phyloP scores from a whole-genome alignment of 2,113 vertebrate species.

The Cisticola juncidis region DNA sequence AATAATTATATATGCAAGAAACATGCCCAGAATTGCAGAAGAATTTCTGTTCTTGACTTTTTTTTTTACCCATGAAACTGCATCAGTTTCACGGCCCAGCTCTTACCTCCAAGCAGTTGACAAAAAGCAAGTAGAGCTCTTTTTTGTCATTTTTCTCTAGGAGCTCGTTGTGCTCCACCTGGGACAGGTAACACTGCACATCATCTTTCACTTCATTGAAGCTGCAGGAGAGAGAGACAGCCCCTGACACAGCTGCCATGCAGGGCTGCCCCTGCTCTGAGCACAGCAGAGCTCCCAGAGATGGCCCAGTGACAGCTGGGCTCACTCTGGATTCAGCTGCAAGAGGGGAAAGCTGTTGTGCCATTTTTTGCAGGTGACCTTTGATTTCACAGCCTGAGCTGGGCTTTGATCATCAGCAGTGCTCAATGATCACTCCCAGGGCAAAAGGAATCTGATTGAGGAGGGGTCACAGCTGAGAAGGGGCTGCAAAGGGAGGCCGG shows the following conservation, averaged over 20 bases:
- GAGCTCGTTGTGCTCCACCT: slow-evolving; percentile 77
- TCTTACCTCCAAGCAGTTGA: slow-evolving; percentile 79
- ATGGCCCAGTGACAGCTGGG: accelerated
- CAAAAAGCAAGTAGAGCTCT: slow-evolving; percentile 86
- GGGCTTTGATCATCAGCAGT: background rate
- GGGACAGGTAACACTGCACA: slow-evolving; percentile 80
- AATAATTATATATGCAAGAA: background rate
- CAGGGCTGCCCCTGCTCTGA: background rate
- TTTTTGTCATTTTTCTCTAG: slow-evolving; percentile 79
- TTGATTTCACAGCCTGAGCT: background rate
- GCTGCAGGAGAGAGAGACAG: slow-evolving; percentile 66
- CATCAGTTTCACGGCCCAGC: background rate
- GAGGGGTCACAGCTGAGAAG: background rate
- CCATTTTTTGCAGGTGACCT: background rate
- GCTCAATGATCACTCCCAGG: background rate
- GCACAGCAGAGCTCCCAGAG: background rate
- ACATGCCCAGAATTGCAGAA: background rate
- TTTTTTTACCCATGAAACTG: background rate
- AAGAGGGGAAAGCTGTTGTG: background rate
- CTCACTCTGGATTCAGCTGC: background rate
- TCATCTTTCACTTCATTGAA: slow-evolving; percentile 84
- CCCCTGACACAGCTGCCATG: background rate
- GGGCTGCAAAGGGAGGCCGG: background rate
- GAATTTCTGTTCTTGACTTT: background rate
- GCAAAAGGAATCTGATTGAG: background rate